These are phyloP conservation scores for Charaxes varanes DNA, from an alignment of 1,140 invertebrate species.

Conservation along the genomic window DNA sequence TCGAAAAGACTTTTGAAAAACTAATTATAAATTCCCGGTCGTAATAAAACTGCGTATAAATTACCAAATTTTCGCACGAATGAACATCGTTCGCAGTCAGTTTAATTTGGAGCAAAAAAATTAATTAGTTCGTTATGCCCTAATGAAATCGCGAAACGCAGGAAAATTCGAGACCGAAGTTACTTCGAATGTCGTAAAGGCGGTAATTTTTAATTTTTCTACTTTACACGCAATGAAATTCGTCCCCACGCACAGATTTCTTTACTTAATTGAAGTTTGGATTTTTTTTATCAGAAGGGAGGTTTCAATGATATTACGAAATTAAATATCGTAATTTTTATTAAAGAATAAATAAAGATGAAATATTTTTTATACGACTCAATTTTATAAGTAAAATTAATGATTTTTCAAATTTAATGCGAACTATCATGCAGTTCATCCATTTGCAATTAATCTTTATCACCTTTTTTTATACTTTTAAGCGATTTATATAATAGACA, in stretches of 20 bases:
- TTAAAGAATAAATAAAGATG: no score
- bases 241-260: constrained; percentile 32
- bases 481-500: no score
- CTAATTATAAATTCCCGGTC: constrained; percentile 20
- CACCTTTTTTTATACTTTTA: no score
- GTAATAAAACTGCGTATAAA: constrained; percentile 49
- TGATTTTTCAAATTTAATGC: no score
- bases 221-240: constrained; percentile 37
- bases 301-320: no score
- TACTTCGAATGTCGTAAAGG: constrained; percentile 46
- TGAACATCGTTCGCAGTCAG: constrained; percentile 33
- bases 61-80: constrained; percentile 49
- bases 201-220: constrained; percentile 45
- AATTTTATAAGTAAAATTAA: no score
- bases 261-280: constrained; percentile 29
- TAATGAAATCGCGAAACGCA: constrained; percentile 37
- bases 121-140: constrained; percentile 51
- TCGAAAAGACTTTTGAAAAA: neutral
- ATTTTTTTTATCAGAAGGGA: constrained; percentile 24
- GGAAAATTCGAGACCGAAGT: constrained; percentile 38
- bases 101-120: constrained; percentile 54
- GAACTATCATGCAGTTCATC: no score
- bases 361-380: no score
- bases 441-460: no score
- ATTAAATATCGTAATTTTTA: no score